phyloP scores from a whole-genome alignment of 2,113 vertebrate species.

The Miniopterus natalensis region DNA sequence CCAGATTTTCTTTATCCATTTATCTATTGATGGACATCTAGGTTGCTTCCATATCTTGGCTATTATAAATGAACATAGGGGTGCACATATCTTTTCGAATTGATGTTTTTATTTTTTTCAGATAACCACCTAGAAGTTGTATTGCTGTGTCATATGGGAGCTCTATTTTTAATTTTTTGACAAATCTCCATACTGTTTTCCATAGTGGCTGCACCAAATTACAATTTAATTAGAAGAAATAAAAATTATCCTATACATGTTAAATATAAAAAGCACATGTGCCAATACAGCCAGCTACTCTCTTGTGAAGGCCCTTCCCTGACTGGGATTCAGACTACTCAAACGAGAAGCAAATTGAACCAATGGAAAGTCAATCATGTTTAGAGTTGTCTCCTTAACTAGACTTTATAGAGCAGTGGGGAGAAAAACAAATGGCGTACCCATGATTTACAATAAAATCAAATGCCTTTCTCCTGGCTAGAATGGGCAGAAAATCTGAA shows the following conservation, averaged over 20 bases:
- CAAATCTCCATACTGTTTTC: background rate
- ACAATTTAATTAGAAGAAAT: constrained; percentile 38
- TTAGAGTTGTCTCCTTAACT: constrained; percentile 33
- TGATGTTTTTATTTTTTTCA: background rate
- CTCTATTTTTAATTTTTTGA: background rate
- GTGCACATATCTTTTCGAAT: background rate
- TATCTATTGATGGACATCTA: background rate
- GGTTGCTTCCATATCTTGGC: background rate
- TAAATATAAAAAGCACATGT: constrained; percentile 16
- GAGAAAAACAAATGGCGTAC: background rate
- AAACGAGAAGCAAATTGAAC: constrained; percentile 50
- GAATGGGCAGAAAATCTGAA: constrained; percentile 26
- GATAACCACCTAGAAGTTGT: background rate
- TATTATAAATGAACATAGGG: background rate
- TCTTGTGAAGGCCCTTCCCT: background rate
- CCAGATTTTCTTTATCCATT: background rate
- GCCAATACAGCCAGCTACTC: background rate
- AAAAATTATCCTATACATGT: background rate
- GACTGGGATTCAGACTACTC: constrained; percentile 10
- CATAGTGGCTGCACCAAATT: background rate
- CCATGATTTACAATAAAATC: constrained; percentile 31
- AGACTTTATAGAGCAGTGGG: background rate
- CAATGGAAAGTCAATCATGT: background rate
- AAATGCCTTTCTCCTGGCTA: background rate
- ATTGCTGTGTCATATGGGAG: background rate